A percentile compares a stretch with the other conserved stretches of the same genome.
phyloP scores from a whole-genome alignment of 2,888 invertebrate species.

The Boloria euphrosyne region DNA sequence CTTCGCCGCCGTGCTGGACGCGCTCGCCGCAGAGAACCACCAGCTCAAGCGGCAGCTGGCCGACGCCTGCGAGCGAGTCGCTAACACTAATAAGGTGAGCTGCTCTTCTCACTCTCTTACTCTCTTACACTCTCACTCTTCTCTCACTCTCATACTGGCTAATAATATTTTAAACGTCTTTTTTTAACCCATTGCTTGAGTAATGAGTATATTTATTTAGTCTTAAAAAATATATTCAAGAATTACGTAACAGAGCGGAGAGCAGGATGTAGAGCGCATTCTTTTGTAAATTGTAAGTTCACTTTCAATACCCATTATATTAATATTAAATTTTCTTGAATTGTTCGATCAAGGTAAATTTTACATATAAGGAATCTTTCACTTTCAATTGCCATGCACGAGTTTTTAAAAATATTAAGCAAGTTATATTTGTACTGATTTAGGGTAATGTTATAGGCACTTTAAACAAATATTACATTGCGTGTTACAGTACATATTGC shows the following conservation, averaged over 20 bases:
- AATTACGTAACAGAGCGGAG: constrained; percentile 8
- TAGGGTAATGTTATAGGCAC: constrained; percentile 3
- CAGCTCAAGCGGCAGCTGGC: constrained; percentile 92
- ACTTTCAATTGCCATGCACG: not conserved
- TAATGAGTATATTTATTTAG: not conserved
- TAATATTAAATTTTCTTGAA: no score
- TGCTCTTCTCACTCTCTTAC: no score
- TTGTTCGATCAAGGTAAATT: no score
- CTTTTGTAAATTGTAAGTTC: constrained; percentile 9
- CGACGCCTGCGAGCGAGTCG: constrained; percentile 90
- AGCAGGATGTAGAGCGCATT: constrained; percentile 17
- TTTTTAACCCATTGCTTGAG: not conserved
- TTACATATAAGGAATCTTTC: not conserved
- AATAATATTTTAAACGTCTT: no score
- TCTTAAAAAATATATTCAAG: not conserved
- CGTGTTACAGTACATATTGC: constrained; percentile 1
- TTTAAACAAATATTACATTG: not conserved
- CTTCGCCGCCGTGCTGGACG: constrained; percentile 90
- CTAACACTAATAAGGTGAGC: constrained; percentile 91
- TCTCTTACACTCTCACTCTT: no score
- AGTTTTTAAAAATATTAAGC: constrained; percentile 8
- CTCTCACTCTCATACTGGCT: no score
- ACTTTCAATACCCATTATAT: not conserved
- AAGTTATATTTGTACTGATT: not conserved
- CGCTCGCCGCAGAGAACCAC: constrained; percentile 92